Evolutionary conservation across 2,113 vertebrate genomes (phyloP).

Genomic region (Puntigrus tetrazona): DNA sequence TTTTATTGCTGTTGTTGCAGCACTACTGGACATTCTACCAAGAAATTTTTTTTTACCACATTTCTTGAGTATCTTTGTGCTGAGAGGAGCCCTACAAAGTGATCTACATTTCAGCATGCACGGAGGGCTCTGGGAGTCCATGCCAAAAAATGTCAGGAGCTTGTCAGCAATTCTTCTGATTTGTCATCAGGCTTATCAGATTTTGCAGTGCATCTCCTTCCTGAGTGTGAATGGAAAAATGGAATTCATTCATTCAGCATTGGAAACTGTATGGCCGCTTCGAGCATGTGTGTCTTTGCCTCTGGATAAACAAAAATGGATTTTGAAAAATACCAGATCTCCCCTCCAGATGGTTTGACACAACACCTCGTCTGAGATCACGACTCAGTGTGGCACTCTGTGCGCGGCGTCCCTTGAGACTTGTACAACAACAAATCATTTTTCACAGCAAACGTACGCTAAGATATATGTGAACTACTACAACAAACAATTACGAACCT

Average conservation of each 20-base stretch:
- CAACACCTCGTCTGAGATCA: constrained; percentile 49
- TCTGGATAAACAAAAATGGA: constrained; percentile 57
- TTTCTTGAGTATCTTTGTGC: constrained; percentile 50
- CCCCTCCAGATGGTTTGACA: constrained; percentile 57
- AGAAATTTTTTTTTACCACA: constrained; percentile 46
- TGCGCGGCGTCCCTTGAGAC: constrained; percentile 35
- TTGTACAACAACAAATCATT: constrained; percentile 52
- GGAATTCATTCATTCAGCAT: constrained; percentile 53
- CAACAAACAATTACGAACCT: constrained; percentile 21
- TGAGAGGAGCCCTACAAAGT: constrained; percentile 49
- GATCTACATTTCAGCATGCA: constrained; percentile 54
- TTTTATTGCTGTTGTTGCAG: background rate
- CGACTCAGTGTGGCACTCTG: constrained; percentile 49
- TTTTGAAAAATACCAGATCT: constrained; percentile 61
- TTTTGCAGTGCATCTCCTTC: constrained; percentile 57
- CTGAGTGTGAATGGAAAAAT: constrained; percentile 59
- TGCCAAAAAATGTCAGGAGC: constrained; percentile 54
- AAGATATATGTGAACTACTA: constrained; percentile 31
- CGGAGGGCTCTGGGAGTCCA: constrained; percentile 43
- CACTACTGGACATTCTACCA: background rate
- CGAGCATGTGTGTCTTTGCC: constrained; percentile 52
- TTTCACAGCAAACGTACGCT: constrained; percentile 22
- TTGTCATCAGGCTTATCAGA: constrained; percentile 62
- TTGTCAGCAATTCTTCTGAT: constrained; percentile 57
- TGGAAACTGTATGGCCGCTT: constrained; percentile 50